Evolutionary conservation across 1,140 invertebrate genomes (phyloP).

Genomic region (Lepidotrigona ventralis): DNA sequence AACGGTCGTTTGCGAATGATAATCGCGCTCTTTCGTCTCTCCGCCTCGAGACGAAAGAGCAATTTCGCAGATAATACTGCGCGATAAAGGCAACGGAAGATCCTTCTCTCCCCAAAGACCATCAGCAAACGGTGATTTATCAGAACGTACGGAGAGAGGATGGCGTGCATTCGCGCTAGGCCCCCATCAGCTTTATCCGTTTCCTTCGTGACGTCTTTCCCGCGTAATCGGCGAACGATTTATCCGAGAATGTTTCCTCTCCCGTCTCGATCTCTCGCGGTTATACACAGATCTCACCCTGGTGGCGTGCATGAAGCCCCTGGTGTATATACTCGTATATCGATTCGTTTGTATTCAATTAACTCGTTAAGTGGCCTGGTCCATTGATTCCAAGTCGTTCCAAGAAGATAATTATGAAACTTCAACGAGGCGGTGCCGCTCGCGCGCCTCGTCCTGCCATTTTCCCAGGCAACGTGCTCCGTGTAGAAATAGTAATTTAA

Average conservation of each 20-base stretch:
- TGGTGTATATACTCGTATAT: background rate
- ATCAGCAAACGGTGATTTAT: constrained; percentile 65
- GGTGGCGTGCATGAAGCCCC: too few species aligned
- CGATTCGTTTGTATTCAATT: constrained; percentile 35
- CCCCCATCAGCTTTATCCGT: background rate
- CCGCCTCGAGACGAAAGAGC: background rate
- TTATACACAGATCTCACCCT: background rate
- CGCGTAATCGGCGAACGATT: constrained; percentile 32
- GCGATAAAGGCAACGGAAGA: constrained; percentile 45
- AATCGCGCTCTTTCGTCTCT: constrained; percentile 3
- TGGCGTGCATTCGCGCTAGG: background rate
- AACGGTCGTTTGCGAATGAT: constrained; percentile 28
- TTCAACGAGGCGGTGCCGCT: background rate
- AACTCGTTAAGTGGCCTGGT: background rate
- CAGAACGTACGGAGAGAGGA: constrained; percentile 40
- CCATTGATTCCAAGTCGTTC: constrained; percentile 14
- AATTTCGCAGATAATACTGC: constrained; percentile 58
- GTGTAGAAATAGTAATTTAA: background rate
- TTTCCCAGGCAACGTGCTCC: background rate
- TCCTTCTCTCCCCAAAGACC: constrained; percentile 11
- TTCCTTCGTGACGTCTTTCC: background rate
- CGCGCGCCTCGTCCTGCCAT: too few species aligned
- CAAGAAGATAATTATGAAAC: constrained; percentile 10
- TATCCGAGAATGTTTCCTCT: background rate
- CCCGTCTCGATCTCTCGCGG: background rate